Evolutionary conservation across 2,113 vertebrate species (phyloP).

Genomic region (Tragelaphus scriptus): DNA sequence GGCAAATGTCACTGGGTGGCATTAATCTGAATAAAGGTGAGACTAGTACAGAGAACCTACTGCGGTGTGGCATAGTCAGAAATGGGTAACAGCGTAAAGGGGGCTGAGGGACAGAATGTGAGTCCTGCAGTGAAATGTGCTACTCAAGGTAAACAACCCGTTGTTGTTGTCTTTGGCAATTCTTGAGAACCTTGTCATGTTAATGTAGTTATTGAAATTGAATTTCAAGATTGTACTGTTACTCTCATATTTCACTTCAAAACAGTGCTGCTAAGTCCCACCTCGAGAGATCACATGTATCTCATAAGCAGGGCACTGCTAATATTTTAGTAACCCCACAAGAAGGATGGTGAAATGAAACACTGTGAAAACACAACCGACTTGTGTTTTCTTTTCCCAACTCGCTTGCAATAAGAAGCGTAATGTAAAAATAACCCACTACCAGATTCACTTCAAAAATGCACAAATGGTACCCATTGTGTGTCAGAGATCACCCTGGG

Average conservation of each 20-base stretch:
- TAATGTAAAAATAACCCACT: slow-evolving; percentile 2
- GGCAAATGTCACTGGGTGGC: neutral
- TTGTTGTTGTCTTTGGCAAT: slow-evolving; percentile 54
- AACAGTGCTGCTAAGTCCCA: slow-evolving; percentile 33
- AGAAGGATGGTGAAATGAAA: slow-evolving; percentile 50
- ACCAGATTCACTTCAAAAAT: neutral
- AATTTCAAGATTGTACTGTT: slow-evolving; percentile 66
- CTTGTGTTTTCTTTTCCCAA: slow-evolving; percentile 2
- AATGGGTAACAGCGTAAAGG: neutral
- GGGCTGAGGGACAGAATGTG: neutral
- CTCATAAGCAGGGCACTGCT: neutral
- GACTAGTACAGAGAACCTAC: neutral
- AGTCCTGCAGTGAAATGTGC: neutral
- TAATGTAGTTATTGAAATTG: slow-evolving; percentile 60
- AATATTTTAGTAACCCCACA: slow-evolving; percentile 39
- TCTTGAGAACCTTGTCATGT: slow-evolving; percentile 50
- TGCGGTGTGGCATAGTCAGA: neutral
- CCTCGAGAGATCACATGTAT: slow-evolving; percentile 36
- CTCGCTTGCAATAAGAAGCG: neutral
- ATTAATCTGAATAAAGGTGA: neutral
- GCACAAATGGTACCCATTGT: neutral
- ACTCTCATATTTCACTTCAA: slow-evolving; percentile 54
- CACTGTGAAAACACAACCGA: neutral
- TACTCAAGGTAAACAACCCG: slow-evolving; percentile 6
- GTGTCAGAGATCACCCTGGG: neutral